A percentile compares a stretch with the other conserved stretches of the same genome.
phyloP scores from a whole-genome alignment of 2,888 invertebrate species.

The Endomychus coccineus region DNA sequence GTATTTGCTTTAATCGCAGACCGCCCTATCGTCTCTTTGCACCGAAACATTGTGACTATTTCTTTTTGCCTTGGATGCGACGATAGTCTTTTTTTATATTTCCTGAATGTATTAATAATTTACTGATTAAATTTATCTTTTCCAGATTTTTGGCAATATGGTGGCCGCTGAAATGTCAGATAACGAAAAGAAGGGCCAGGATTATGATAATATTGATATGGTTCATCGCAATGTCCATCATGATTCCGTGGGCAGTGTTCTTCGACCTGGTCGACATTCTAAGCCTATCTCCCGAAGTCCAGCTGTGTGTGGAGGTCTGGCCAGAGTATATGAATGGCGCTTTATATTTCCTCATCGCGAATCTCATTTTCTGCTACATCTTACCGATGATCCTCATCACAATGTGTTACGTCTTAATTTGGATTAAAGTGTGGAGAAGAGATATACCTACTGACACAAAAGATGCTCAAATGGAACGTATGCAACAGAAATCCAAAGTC shows the following conservation, averaged over 20 bases:
- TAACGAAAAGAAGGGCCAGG: constrained; percentile 80
- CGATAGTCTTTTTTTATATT: no score
- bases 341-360: constrained; percentile 81
- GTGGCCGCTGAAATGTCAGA: constrained; percentile 87
- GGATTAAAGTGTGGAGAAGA: constrained; percentile 67
- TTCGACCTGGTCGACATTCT: constrained; percentile 73
- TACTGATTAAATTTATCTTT: no score
- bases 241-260: constrained; percentile 86
- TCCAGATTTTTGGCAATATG: constrained; percentile 92
- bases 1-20: no score
- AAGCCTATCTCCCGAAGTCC: constrained; percentile 66
- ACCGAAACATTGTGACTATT: no score
- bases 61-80: no score
- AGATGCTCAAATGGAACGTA: constrained; percentile 83
- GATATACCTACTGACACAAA: constrained; percentile 86
- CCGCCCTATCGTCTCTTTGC: no score
- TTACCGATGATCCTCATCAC: constrained; percentile 86
- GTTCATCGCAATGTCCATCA: constrained; percentile 76
- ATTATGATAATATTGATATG: constrained; percentile 86
- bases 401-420: constrained; percentile 86
- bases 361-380: constrained; percentile 83
- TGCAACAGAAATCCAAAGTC: constrained; percentile 91
- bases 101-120: no score
- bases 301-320: constrained; percentile 78
- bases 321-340: constrained; percentile 74